Evolutionary conservation across 2,888 invertebrate species (phyloP), one percentile per base, ranked within the genome.

Genomic region (Harpalus rufipes): DNA sequence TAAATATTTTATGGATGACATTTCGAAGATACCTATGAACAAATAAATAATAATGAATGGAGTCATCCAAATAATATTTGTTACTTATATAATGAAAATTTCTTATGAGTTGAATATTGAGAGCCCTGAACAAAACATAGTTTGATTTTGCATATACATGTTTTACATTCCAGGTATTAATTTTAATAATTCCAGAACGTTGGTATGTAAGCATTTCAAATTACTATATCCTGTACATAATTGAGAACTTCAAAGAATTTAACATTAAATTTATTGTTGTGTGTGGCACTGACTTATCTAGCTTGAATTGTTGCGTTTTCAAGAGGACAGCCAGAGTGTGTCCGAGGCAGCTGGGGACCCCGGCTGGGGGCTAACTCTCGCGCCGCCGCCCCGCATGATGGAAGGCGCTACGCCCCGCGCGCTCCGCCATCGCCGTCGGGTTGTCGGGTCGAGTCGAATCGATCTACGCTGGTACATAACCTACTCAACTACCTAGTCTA

Each of bases 251-350:
- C 68, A 68, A 68, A 25, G 63, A 63, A 10, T 21, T 63, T 68
- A 68, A 68, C 32, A 39, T 68, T 63, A 39, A 32, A 68, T 68
- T 68, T 76, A 51, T 74, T 80, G 59, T 80, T 79, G 61, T 80
- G 59, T 59, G 59, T 59, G 39, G 65, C 51, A 78, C 76, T 84
- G 21, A 84, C 78, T 84, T 65, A 84, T 78, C 74, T 76, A 84
- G 84, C 78, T 78, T 78, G 76, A 59, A 76, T 78, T 84, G 78
- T 84, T 84, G 44, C 76, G 76, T 84, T 84, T 83, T 84, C 84
- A 84, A 84, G 84, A 84, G 63, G 78, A 84, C 65, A 61, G 58
- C 63, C 10, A 72, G 44, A 72, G 44, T 58, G 78, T 58, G 25
- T 78, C 58, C 58, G 58, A 32, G 78, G 7, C 41, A 56, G 72